Evolutionary conservation across 1,140 invertebrate genomes (phyloP).

Genomic region (Drosophila prosaltans): DNA sequence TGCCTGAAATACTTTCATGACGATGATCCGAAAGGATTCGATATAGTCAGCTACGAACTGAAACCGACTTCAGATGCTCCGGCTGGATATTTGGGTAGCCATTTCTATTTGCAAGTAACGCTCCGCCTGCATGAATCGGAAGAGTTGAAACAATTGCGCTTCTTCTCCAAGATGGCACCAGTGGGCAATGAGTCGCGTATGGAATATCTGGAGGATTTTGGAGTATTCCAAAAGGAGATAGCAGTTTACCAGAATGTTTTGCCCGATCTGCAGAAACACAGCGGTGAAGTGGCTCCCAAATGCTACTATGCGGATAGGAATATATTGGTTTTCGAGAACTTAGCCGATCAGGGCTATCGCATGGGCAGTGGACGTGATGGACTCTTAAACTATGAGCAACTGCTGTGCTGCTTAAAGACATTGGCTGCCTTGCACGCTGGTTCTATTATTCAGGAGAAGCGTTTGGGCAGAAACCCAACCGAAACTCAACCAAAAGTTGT

Average conservation of each 20-base stretch:
- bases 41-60: slow-evolving; percentile 65
- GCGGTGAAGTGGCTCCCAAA: slow-evolving; percentile 68
- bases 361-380: slow-evolving; percentile 76
- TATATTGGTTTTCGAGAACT: slow-evolving; percentile 84
- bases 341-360: slow-evolving; percentile 77
- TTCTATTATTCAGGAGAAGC: slow-evolving; percentile 84
- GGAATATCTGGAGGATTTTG: slow-evolving; percentile 83
- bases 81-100: slow-evolving; percentile 84
- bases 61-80: slow-evolving; percentile 70
- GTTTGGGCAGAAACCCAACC: slow-evolving; percentile 76
- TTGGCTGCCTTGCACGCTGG: slow-evolving; percentile 85
- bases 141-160: slow-evolving; percentile 63
- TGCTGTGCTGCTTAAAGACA: slow-evolving; percentile 83
- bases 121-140: slow-evolving; percentile 30
- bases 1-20: slow-evolving; percentile 83
- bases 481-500: slow-evolving; percentile 83
- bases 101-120: slow-evolving; percentile 74
- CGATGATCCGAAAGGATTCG: slow-evolving; percentile 58
- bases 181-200: slow-evolving; percentile 70
- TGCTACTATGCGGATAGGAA: slow-evolving; percentile 83
- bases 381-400: slow-evolving; percentile 83
- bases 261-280: slow-evolving; percentile 66
- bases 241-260: slow-evolving; percentile 83
- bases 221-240: slow-evolving; percentile 84
- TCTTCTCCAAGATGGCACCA: slow-evolving; percentile 85